Evolutionary conservation across 2,113 vertebrate genomes (phyloP).

Genomic region (Puffinus mauretanicus): DNA sequence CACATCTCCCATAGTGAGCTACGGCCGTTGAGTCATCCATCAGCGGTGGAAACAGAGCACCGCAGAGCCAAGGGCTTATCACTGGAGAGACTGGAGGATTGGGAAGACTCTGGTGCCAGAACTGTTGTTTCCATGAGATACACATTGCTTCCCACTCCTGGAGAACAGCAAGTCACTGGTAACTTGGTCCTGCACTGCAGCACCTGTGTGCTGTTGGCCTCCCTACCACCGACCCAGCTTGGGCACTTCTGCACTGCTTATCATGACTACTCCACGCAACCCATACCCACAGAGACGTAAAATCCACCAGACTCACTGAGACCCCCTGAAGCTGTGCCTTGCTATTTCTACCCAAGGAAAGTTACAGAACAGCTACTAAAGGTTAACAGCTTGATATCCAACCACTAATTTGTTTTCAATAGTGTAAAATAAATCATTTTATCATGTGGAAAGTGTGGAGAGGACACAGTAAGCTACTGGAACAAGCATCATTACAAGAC

Average conservation of each 20-base stretch:
- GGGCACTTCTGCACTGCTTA: not conserved
- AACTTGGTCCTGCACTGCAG: not conserved
- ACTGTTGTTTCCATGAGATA: not conserved
- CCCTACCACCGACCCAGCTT: accelerated
- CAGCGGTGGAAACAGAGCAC: not conserved
- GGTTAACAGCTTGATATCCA: not conserved
- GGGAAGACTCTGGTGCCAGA: not conserved
- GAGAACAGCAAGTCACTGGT: not conserved
- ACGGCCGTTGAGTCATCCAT: not conserved
- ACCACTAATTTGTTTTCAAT: not conserved
- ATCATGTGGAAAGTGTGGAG: not conserved
- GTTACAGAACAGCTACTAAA: not conserved
- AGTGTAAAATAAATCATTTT: not conserved
- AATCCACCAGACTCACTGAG: not conserved
- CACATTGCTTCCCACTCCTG: not conserved
- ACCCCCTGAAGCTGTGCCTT: not conserved
- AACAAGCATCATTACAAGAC: not conserved
- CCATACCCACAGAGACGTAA: not conserved
- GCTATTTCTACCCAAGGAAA: not conserved
- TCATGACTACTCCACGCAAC: not conserved
- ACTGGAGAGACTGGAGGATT: not conserved
- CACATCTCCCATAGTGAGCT: not conserved
- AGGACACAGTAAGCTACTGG: not conserved
- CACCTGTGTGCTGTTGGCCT: not conserved
- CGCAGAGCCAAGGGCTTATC: not conserved